Evolutionary conservation across 2,113 vertebrate genomes (phyloP).

Genomic region (Acinonyx jubatus): DNA sequence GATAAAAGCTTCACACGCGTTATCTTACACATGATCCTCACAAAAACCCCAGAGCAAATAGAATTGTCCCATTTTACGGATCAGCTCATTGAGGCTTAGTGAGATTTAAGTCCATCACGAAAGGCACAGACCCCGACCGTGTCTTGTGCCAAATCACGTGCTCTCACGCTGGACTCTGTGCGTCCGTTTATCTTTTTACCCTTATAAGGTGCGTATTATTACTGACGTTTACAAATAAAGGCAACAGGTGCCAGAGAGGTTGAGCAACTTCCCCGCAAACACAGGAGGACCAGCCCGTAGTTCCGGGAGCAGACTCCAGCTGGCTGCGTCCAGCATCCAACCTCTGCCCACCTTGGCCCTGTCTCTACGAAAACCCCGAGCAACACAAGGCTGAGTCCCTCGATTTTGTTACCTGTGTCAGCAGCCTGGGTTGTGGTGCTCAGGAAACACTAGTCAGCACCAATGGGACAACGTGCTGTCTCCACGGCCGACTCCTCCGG

Average conservation of each 20-base stretch:
- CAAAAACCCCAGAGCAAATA: too few relatives aligned
- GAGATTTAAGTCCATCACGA: accelerated
- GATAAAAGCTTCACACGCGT: neutral
- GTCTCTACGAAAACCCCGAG: neutral
- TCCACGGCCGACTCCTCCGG: neutral
- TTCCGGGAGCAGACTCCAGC: neutral
- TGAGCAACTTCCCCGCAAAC: neutral
- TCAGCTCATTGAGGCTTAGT: neutral
- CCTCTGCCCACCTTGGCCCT: neutral
- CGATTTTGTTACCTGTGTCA: neutral
- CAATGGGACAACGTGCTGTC: neutral
- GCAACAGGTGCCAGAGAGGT: neutral
- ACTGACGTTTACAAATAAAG: neutral
- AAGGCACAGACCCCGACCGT: neutral
- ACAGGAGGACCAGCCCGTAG: neutral
- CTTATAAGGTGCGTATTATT: neutral
- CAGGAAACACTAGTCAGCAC: accelerated
- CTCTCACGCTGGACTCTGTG: too few relatives aligned
- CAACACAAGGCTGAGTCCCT: neutral
- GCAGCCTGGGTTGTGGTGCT: neutral
- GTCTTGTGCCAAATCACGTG: too few relatives aligned
- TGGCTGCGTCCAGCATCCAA: neutral
- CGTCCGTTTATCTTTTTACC: neutral
- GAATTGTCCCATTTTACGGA: neutral
- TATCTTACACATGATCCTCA: neutral